Evolutionary conservation across 2,797 vertebrate genomes (phyloP).

Genomic region (Propithecus perrieri): DNA sequence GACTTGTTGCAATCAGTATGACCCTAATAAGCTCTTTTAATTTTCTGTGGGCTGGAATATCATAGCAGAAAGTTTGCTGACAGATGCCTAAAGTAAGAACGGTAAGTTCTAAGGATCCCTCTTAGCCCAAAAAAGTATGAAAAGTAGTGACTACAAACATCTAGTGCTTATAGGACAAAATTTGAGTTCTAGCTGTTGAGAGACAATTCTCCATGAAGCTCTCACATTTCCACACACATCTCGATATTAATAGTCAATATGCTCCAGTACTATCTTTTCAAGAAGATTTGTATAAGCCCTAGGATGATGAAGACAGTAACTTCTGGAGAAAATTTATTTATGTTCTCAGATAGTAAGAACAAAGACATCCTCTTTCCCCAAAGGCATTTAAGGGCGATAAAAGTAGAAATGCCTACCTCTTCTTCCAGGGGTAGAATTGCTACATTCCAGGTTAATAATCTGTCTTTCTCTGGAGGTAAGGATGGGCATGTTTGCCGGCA

Average conservation of each 20-base stretch:
- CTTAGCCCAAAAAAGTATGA: not conserved
- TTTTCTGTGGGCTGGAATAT: not conserved
- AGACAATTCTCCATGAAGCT: not conserved
- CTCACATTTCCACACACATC: not conserved
- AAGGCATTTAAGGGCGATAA: not conserved
- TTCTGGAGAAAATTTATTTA: not conserved
- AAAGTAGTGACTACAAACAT: not conserved
- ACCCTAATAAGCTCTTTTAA: not conserved
- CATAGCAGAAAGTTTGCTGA: not conserved
- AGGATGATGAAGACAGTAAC: not conserved
- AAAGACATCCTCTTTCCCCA: not conserved
- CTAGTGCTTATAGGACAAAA: not conserved
- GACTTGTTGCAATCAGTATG: not conserved
- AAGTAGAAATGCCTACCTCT: not conserved
- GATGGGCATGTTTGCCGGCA: not conserved
- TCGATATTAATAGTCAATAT: not conserved
- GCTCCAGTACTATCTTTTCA: not conserved
- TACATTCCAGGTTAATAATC: not conserved
- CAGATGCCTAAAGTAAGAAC: not conserved
- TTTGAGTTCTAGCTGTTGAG: not conserved
- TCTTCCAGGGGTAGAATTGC: not conserved
- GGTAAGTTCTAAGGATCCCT: not conserved
- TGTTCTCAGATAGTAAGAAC: not conserved
- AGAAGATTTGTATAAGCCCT: not conserved
- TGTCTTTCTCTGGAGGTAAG: not conserved